A percentile compares a stretch with the other conserved stretches of the same genome.
These are phyloP conservation scores for Barypeithes pellucidus DNA, from an alignment of 2,888 invertebrate species.

Conservation along the genomic window DNA sequence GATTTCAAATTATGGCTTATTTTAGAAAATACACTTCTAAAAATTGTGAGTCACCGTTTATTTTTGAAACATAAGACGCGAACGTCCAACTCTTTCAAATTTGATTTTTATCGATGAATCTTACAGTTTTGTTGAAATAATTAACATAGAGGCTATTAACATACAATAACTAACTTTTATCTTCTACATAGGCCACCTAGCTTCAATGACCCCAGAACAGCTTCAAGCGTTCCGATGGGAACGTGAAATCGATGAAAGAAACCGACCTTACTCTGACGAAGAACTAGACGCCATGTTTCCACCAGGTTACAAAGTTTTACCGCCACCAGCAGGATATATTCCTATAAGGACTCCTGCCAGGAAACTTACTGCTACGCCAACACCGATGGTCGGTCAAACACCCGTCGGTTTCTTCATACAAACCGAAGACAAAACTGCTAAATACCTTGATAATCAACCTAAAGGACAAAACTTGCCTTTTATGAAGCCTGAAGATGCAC, in stretches of 20 bases:
- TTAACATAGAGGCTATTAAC: too few relatives aligned
- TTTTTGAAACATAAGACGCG: too few relatives aligned
- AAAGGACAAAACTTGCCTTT: constrained; percentile 92
- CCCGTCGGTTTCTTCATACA: constrained; percentile 97
- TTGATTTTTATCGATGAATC: too few relatives aligned
- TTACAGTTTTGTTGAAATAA: too few relatives aligned
- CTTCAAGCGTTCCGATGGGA: constrained; percentile 98
- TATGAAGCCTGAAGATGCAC: constrained; percentile 99
- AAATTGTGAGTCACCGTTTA: too few relatives aligned
- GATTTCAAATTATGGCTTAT: too few relatives aligned
- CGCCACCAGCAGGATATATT: constrained; percentile 80
- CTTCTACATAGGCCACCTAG: constrained; percentile 83
- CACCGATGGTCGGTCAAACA: constrained; percentile 90
- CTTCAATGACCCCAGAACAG: constrained; percentile 99
- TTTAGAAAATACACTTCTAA: too few relatives aligned
- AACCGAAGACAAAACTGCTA: constrained; percentile 88
- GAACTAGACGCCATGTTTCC: constrained; percentile 98
- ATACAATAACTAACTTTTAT: background rate
- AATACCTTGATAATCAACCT: constrained; percentile 97
- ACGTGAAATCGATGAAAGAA: constrained; percentile 98
- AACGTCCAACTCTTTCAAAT: too few relatives aligned
- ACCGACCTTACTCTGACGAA: constrained; percentile 96
- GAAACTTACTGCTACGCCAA: constrained; percentile 98
- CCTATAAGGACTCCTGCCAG: constrained; percentile 98
- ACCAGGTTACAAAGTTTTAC: constrained; percentile 89